Conservation (phyloP, 2,797 vertebrate species). For the Pseudomugil gertrudae region DNA sequence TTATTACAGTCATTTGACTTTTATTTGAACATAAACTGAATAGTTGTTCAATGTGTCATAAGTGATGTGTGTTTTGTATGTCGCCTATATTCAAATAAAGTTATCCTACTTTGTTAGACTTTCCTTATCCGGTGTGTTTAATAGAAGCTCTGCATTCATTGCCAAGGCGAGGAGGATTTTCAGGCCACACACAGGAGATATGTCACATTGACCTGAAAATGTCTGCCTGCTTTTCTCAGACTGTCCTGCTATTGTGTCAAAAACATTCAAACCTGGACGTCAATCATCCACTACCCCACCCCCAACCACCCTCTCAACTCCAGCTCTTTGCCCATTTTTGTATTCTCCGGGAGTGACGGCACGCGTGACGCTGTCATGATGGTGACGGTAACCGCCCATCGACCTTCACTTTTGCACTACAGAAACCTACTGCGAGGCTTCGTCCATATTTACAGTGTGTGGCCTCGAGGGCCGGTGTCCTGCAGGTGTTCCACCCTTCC, state of each 20-base stretch:
- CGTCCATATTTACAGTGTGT: too few relatives aligned
- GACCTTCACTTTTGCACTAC: too few relatives aligned
- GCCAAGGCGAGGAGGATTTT: background rate
- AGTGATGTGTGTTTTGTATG: background rate
- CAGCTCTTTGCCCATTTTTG: too few relatives aligned
- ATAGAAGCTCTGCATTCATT: background rate
- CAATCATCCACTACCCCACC: too few relatives aligned
- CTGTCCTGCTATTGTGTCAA: constrained; percentile 21
- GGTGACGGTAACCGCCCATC: too few relatives aligned
- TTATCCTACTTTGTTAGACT: background rate
- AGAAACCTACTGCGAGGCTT: too few relatives aligned
- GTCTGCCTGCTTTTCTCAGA: constrained; percentile 24
- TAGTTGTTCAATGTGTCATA: background rate
- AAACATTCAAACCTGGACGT: constrained; percentile 20
- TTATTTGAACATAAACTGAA: background rate
- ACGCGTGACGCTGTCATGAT: too few relatives aligned
- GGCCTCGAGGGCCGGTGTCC: too few relatives aligned
- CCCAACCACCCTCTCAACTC: too few relatives aligned
- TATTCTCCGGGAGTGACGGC: too few relatives aligned
- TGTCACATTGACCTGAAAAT: constrained; percentile 48
- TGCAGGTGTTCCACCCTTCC: too few relatives aligned
- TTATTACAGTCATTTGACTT: background rate
- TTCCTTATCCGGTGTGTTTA: background rate
- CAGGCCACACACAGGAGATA: constrained; percentile 3
- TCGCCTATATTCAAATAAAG: background rate